Evolutionary conservation across 2,888 invertebrate genomes (phyloP).

Genomic region (Drosophila kuntzei): DNA sequence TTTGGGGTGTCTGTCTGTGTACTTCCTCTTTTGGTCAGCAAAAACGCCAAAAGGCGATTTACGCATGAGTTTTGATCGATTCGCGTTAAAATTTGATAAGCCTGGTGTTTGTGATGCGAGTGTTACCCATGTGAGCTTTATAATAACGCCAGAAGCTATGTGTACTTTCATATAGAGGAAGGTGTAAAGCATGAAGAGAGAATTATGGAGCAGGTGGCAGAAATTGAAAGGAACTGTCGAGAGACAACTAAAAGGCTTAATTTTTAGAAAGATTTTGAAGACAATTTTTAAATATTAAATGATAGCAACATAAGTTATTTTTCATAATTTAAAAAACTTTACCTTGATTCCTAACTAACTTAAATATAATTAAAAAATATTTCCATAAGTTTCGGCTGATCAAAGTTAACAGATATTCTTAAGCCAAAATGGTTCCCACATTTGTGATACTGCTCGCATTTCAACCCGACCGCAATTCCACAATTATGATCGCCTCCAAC

Average conservation of each 20-base stretch:
- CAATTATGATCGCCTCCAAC: slow-evolving; percentile 51
- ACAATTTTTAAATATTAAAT: not conserved
- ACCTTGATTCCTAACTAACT: not conserved
- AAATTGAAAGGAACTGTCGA: not conserved
- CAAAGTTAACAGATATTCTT: slow-evolving; percentile 3
- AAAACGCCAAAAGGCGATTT: slow-evolving; percentile 40
- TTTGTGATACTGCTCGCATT: slow-evolving; percentile 31
- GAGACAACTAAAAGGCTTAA: not conserved
- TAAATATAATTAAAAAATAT: too few relatives aligned
- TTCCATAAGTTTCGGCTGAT: not conserved
- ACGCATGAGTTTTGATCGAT: slow-evolving; percentile 70
- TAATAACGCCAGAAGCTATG: slow-evolving; percentile 15
- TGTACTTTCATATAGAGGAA: not conserved
- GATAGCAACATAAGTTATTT: too few relatives aligned
- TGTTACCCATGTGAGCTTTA: slow-evolving; percentile 48
- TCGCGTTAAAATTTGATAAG: slow-evolving; percentile 70
- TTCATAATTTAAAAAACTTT: not conserved
- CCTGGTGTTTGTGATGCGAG: slow-evolving; percentile 34
- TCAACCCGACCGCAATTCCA: slow-evolving; percentile 54
- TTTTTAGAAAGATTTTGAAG: not conserved
- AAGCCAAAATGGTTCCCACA: slow-evolving; percentile 47
- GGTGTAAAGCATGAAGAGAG: not conserved
- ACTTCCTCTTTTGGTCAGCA: slow-evolving; percentile 29
- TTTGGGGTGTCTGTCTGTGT: slow-evolving; percentile 23
- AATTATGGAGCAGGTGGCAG: slow-evolving; percentile 31